Base-by-base conservation (phyloP, 1,140 invertebrate genomes). In the Trachymyrmex cornetzi region DNA sequence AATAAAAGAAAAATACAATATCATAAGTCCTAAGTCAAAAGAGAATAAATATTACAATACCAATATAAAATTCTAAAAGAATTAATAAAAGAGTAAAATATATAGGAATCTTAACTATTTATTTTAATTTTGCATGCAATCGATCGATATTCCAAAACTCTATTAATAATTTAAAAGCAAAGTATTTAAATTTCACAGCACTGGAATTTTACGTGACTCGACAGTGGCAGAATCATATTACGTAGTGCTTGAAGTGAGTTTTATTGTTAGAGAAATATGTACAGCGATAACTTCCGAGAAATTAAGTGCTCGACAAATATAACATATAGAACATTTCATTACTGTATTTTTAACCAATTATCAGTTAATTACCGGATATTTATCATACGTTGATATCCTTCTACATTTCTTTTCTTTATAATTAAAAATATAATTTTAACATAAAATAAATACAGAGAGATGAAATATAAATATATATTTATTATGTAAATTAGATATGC, bases 191-290 rank as follows among this genome's bases (percentile, higher is more conserved):
- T 11, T 55, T 53, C 3, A 34, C 12, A 38, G 14, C 48, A 66
- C 4, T 67, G 44, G 2, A 67, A 81, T 57, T 67, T 34, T 67
- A 5, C 12, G 6, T 16, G 11, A 48, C 3, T 79, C 19, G 59
- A 50, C 24, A 4, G 5, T 66, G n/a, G n/a, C 27, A 24, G 12
- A 57, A 34, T 30, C 22, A 14, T 5, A 3, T 81, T 44, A 44
- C 22, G 1, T 22, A 34, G n/a, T 57, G 22, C 22, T 71, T 2
- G 16, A 50, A 59, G 30, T n/a, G 38, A 61, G 19, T 63, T 75
- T 38, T 75, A 48, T 84, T 75, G 69, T 77, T 85, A 50, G 24
- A 77, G 3, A 74, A 55, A 85, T 61, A 85, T 44, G 16, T 24
- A 24, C 22, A 22, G n/a, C 19, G 1, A 24, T 3, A 75, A 84